Base-by-base conservation (phyloP, 2,888 invertebrate genomes). In the Troglohyphantes excavatus region DNA sequence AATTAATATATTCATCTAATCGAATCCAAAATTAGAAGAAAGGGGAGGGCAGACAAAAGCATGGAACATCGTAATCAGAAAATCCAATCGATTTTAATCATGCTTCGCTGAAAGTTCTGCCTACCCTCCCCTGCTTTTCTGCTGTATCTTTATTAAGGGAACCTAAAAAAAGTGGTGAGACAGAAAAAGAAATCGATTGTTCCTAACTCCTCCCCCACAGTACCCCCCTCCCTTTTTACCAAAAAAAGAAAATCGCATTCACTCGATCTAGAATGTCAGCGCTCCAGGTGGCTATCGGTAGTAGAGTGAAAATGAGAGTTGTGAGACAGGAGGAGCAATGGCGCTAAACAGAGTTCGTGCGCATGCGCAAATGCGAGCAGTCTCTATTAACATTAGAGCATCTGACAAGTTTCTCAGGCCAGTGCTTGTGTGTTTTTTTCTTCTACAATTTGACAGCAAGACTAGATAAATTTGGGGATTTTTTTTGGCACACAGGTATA, bases 381-480 rank as follows among this genome's bases (percentile, higher is more conserved):
- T 70, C 78, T 86, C 59, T 86, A 86, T 86, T 86, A 86, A 78
- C 85, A 78, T 86, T 86, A 68, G 59, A 70, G 53, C 85, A 86
- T 86, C 85, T 86, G 85, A 86, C 85, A 86, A 59, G 68, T 70
- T 78, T 86, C 85, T 78, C 85, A 86, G 23, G 78, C 39, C 73
- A 27, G 43, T 26, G 27, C n/a, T 9, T 21, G n/a, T n/a, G n/a
- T n/a, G 26, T 61, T 76, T 85, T 78, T 84, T 82, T 26, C 21
- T 43, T 67, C 23, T 61, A 23, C 33, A 27, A 39, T 11, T 43
- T 86, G 85, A 86, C 78, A 86, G 85, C 85, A 46, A 86, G 70
- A 70, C 70, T 86, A 76, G 78, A 86, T 86, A 76, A 86, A 86
- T 86, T 76, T 39, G 67, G 11, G 61, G 63, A 29, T 23, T 73